A percentile compares a stretch with the other conserved stretches of the same genome.
Evolutionary conservation across 2,797 vertebrate genomes (phyloP).

Genomic region (Zalophus californianus): DNA sequence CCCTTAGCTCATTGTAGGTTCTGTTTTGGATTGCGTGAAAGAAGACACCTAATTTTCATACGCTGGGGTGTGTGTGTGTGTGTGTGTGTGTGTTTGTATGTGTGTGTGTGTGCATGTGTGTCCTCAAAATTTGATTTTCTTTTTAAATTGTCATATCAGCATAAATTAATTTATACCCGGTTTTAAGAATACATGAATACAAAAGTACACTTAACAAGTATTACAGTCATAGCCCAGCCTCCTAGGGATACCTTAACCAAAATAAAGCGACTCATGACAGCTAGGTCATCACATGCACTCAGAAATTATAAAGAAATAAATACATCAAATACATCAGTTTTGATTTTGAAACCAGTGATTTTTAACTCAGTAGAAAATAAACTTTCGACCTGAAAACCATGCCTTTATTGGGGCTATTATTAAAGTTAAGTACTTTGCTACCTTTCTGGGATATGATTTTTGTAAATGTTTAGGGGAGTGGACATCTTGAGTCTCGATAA

Average conservation of each 20-base stretch:
- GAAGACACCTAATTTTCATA: neutral
- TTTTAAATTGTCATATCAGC: neutral
- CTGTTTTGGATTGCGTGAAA: neutral
- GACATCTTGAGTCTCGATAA: neutral
- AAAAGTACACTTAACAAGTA: neutral
- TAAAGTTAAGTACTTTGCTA: neutral
- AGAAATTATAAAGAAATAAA: neutral
- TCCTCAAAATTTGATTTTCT: neutral
- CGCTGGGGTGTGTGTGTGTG: neutral
- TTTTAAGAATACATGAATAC: neutral
- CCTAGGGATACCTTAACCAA: neutral
- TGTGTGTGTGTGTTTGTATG: neutral
- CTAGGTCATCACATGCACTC: neutral
- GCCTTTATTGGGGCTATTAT: neutral
- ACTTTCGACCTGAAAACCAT: neutral
- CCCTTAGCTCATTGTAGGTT: neutral
- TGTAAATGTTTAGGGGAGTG: neutral
- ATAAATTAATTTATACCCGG: neutral
- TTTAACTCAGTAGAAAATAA: neutral
- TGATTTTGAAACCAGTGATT: neutral
- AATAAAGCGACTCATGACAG: neutral
- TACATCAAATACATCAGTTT: neutral
- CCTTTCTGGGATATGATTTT: neutral
- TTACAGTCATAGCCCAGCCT: neutral
- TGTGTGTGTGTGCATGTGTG: neutral